Evolutionary conservation across 2,797 vertebrate species (phyloP).

Genomic region (Sternarchorhynchus goeldii): DNA sequence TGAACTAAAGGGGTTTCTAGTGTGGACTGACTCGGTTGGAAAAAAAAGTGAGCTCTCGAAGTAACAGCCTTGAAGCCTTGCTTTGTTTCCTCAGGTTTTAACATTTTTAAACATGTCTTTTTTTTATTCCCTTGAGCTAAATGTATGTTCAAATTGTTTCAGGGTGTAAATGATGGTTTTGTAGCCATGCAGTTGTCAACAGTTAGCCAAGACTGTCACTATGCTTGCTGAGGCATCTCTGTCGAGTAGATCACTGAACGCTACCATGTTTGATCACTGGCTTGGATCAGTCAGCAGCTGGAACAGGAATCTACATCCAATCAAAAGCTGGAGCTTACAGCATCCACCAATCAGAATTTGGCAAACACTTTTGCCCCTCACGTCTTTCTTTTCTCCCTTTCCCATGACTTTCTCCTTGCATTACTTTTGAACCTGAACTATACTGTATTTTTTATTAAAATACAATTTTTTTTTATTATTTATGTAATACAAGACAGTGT

Average conservation of each 20-base stretch:
- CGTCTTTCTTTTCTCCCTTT: not conserved
- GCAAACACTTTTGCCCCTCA: conserved; percentile 6
- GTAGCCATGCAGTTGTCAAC: not conserved
- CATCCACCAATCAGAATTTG: not conserved
- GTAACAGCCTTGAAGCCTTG: not conserved
- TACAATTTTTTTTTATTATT: too few species aligned
- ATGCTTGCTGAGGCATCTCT: not conserved
- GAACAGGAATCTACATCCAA: conserved; percentile 42
- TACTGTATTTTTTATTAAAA: not conserved
- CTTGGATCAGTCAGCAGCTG: conserved; percentile 38
- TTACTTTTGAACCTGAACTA: not conserved
- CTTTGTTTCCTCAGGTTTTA: not conserved
- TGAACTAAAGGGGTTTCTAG: not conserved
- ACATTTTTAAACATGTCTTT: not conserved
- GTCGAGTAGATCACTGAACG: conserved; percentile 15
- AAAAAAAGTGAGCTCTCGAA: not conserved
- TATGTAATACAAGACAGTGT: too few species aligned
- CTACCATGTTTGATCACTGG: conserved; percentile 34
- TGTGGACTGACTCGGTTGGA: not conserved
- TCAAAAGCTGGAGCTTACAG: conserved; percentile 32
- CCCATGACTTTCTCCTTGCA: not conserved
- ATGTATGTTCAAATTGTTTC: not conserved
- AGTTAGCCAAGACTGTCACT: not conserved
- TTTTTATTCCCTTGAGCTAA: not conserved
- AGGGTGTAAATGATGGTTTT: conserved; percentile 4